Base-by-base conservation (phyloP, 1,140 invertebrate species). In the Asbolus verrucosus region DNA sequence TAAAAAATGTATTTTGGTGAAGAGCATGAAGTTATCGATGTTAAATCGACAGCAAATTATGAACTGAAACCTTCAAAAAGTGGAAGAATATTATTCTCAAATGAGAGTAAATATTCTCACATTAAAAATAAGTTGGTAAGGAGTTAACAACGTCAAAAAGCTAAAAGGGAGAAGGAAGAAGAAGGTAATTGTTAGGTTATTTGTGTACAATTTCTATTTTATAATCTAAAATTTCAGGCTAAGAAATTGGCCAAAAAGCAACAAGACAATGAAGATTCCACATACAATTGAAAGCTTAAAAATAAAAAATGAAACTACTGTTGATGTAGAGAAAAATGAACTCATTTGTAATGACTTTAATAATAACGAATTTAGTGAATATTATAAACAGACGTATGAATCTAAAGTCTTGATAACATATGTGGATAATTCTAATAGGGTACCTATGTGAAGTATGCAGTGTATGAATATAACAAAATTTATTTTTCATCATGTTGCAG, bases 361-460 rank as follows among this genome's bases (percentile, higher is more conserved):
- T 68, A 84, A 90, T 36, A 97, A 99, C 85, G 95, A 98, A 80
- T 91, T 98, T 78, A 87, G 92, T 65, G 79, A 88, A 14, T 98
- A 97, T 83, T 98, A 95, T 79, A 87, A 89, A 66, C 88, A 92
- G 61, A 85, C 90, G 11, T 95, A 94, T 77, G 91, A 91, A 72
- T 97, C 98, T 0, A 98, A 98, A 86, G 91, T 99, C 31, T 82
- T 99, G 0, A 95, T 99, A 8, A 99, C 97, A 11, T 97, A 92
- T 73, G 89, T 90, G 6, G 95, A 98, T 80, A 95, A 97, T 86
- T 95, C 96, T 2, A 88, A 92, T 60, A 88, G 87, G 54, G 89
- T 90, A n/a, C n/a, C n/a, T n/a, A n/a, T n/a, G n/a, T n/a, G n/a
- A n/a, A n/a, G n/a, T n/a, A n/a, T n/a, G n/a, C n/a, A n/a, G n/a